Conservation (phyloP, 2,888 invertebrate species). For the Leucozona laternaria region DNA sequence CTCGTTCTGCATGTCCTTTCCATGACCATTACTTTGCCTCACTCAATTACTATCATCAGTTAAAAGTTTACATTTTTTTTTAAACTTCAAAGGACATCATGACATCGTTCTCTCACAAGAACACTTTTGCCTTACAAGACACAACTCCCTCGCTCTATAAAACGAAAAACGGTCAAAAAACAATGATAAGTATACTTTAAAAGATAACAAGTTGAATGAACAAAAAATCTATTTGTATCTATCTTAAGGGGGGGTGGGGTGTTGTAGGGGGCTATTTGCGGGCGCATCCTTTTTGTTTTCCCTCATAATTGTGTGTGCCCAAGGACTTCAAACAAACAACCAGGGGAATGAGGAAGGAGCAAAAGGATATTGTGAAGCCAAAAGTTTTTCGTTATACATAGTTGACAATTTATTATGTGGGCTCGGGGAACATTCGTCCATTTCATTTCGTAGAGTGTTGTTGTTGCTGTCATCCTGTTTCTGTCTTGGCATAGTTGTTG, state of each 20-base stretch:
- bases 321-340: conserved; percentile 10
- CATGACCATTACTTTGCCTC: conserved; percentile 44
- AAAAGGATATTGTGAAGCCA: conserved; percentile 35
- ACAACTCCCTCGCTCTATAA: conserved; percentile 46
- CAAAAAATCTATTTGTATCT: conserved; percentile 62
- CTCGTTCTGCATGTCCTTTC: conserved; percentile 1
- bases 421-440: conserved; percentile 64
- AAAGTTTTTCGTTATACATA: conserved; percentile 58
- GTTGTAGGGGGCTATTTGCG: neutral
- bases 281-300: conserved; percentile 62
- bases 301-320: conserved; percentile 65
- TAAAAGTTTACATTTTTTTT: conserved; percentile 50
- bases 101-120: conserved; percentile 50
- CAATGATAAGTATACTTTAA: conserved; percentile 69
- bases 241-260: neutral
- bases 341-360: neutral
- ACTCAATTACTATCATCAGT: conserved; percentile 68
- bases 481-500: conserved; percentile 12
- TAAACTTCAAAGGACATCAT: conserved; percentile 61
- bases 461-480: conserved; percentile 43
- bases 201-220: conserved; percentile 60
- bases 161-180: conserved; percentile 54
- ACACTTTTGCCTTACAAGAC: conserved; percentile 34
- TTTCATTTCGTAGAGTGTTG: conserved; percentile 30
- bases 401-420: conserved; percentile 73